phyloP scores from a whole-genome alignment of 2,797 vertebrate species.

The Tadarida brasiliensis region DNA sequence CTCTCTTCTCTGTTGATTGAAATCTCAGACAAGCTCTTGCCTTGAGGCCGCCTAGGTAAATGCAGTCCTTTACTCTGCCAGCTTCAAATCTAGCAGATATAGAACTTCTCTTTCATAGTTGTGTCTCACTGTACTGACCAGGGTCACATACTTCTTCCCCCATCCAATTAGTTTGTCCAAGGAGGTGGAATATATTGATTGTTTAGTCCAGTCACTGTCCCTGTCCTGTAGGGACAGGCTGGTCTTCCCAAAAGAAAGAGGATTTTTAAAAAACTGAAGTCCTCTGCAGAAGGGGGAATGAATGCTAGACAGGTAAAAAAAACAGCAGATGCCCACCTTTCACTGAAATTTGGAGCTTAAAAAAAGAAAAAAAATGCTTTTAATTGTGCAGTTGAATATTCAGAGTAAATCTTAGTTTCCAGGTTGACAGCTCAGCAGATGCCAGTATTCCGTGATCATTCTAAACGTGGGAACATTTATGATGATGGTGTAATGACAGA shows the following conservation, averaged over 20 bases:
- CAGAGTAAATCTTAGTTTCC: slow-evolving; percentile 41
- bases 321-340: neutral
- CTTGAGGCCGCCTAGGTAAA: neutral
- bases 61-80: neutral
- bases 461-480: slow-evolving; percentile 8
- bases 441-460: neutral
- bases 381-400: neutral
- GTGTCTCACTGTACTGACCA: neutral
- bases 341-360: neutral
- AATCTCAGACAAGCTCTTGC: neutral
- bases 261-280: neutral
- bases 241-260: slow-evolving; percentile 6
- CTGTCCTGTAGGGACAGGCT: neutral
- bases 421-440: neutral
- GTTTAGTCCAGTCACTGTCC: neutral
- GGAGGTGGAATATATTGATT: neutral
- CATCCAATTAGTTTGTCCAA: neutral
- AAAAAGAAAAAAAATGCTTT: neutral
- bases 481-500: neutral
- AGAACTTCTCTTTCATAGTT: neutral
- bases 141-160: neutral
- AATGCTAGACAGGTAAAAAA: neutral
- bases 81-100: neutral
- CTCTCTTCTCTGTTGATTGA: neutral
- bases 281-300: neutral